Conservation (phyloP, 2,113 vertebrate species). For the Grantiella picta region DNA sequence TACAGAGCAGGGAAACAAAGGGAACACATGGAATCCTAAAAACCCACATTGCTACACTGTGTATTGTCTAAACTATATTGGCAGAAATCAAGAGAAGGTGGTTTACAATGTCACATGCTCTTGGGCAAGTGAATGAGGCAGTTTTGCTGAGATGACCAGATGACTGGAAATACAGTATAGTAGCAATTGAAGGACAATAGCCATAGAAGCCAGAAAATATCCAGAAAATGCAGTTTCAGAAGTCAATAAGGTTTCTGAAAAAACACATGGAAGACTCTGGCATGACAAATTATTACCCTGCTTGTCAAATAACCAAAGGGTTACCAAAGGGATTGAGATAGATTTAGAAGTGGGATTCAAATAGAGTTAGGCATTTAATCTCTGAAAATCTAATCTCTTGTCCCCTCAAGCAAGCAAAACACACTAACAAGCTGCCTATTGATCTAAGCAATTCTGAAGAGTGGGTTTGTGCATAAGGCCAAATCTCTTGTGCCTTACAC, state of each 20-base stretch:
- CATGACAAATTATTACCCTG: background rate
- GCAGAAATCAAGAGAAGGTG: background rate
- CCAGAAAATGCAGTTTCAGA: background rate
- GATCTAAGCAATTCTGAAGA: background rate
- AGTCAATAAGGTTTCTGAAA: background rate
- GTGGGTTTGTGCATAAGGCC: background rate
- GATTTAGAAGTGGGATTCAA: slow-evolving; percentile 26
- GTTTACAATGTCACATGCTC: background rate
- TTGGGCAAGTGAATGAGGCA: background rate
- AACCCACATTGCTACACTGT: too few relatives aligned
- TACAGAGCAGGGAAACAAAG: too few relatives aligned
- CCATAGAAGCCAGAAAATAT: background rate
- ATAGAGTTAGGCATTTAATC: background rate
- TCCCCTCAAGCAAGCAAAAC: background rate
- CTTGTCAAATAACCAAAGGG: background rate
- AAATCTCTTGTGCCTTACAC: background rate
- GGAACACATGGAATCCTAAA: too few relatives aligned
- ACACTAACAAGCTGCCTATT: background rate
- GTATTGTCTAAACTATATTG: background rate
- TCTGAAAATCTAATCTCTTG: background rate
- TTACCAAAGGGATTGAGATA: background rate
- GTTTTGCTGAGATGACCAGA: background rate
- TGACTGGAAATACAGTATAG: background rate
- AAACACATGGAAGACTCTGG: background rate
- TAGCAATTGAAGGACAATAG: background rate